Base-by-base conservation (phyloP, 2,113 vertebrate species). In the Morphnarchus princeps region DNA sequence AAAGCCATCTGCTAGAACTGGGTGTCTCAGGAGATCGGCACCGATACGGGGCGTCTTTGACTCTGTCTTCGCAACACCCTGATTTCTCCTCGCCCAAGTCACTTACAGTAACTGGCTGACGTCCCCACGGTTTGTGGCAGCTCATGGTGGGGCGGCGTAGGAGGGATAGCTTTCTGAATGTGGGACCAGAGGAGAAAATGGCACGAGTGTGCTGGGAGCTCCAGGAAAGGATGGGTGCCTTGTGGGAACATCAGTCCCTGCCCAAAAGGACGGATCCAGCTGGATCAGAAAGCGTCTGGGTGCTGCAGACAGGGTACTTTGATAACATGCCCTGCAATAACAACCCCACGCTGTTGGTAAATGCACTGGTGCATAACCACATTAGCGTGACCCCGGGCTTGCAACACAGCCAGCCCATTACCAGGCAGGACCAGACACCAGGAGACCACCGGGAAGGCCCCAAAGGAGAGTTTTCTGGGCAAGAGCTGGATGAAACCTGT, bases 71-170 rank as follows among this genome's bases (percentile, higher is more conserved):
- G 3, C 80, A 62, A 8, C 78, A 73, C 67, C 81, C 84, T 29
- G 4, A 52, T 19, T 91, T 93, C 69, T 82, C 57, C 65, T n/a
- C 62, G 24, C 45, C 52, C 69, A 1, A 5, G 54, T 12, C 58
- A 5, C 29, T 92, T 63, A 38, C 0, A 13, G 88, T 4, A 61
- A 13, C 47, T 2, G 26, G 9, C 38, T 86, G 88, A 50, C 1
- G 7, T 58, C 31, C 69, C 12, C n/a, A 14, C 0, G 13, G 49
- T 6, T 32, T 19, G 71, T 13, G 78, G 87, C 58, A 38, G 58
- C 65, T 70, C 4, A 1, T 0, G 16, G 16, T 10, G 24, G 26
- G n/a, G 13, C 0, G 4, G 5, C 1, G 25, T 2, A 8, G 47
- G 83, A 82, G 36, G 63, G 11, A 4, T 49, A 79, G 54, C 9